A percentile compares a stretch with the other conserved stretches of the same genome.
phyloP scores from a whole-genome alignment of 2,888 invertebrate species.

The Nephrotoma appendiculata region DNA sequence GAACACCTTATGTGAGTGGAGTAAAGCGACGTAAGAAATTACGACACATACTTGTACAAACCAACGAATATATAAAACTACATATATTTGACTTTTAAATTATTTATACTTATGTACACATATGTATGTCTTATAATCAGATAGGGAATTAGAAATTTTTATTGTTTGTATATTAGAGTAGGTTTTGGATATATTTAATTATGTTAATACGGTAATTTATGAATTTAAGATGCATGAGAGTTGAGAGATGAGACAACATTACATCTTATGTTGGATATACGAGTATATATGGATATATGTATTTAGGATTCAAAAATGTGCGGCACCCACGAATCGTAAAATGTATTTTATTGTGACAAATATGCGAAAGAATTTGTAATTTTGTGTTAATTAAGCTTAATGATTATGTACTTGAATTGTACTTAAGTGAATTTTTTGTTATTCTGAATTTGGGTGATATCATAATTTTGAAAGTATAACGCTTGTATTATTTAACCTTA shows the following conservation, averaged over 20 bases:
- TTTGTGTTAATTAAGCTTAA: neutral
- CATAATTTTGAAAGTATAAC: too few species aligned
- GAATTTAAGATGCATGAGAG: neutral
- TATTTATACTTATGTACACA: neutral
- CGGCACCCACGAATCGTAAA: neutral
- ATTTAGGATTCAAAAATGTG: neutral
- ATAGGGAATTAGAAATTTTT: neutral
- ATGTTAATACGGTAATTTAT: neutral
- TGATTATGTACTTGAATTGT: neutral
- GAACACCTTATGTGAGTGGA: neutral
- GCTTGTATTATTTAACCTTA: too few species aligned
- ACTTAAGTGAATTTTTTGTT: neutral
- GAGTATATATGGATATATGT: neutral
- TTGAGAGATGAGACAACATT: neutral
- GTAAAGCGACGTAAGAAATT: neutral
- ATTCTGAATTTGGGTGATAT: neutral
- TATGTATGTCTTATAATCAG: neutral
- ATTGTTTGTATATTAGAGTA: neutral
- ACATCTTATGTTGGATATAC: neutral
- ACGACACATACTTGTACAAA: neutral
- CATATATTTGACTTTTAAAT: neutral
- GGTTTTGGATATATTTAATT: neutral
- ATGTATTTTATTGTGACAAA: neutral
- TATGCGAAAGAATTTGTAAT: neutral
- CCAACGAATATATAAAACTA: neutral